Evolutionary conservation across 2,113 vertebrate genomes (phyloP).

Genomic region (Anguilla rostrata): DNA sequence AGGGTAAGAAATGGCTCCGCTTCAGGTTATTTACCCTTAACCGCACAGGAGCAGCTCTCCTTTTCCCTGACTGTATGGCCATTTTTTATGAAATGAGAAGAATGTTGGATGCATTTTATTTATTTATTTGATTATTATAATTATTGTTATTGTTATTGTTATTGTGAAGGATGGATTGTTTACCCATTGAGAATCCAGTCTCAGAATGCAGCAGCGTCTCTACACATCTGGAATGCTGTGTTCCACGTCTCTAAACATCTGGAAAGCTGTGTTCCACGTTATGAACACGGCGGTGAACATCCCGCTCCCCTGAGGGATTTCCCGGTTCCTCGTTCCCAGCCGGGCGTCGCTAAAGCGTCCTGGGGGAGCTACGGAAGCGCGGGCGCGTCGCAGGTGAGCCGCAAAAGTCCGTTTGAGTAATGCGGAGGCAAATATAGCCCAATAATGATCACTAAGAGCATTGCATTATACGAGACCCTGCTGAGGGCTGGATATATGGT

Average conservation of each 20-base stretch:
- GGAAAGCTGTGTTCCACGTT: background rate
- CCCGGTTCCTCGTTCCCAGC: slow-evolving; percentile 56
- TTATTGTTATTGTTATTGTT: background rate
- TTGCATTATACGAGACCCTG: no score
- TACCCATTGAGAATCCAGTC: background rate
- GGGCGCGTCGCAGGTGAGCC: slow-evolving; percentile 19
- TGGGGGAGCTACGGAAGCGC: slow-evolving; percentile 55
- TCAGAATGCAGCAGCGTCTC: background rate
- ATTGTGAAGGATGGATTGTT: background rate
- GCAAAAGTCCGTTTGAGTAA: no score
- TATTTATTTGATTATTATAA: background rate
- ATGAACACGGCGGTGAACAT: slow-evolving; percentile 33
- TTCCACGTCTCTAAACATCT: background rate
- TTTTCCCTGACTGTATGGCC: slow-evolving; percentile 31
- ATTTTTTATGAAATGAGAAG: background rate
- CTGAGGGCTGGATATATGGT: no score
- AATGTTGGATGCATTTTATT: background rate
- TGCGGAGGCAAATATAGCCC: no score
- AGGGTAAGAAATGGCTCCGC: slow-evolving; percentile 53
- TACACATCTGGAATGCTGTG: background rate
- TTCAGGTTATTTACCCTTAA: slow-evolving; percentile 51
- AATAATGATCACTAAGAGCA: no score
- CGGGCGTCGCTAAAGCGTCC: slow-evolving; percentile 44
- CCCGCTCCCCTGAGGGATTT: slow-evolving; percentile 36
- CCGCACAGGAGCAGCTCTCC: slow-evolving; percentile 34